phyloP scores from a whole-genome alignment of 1,140 invertebrate species.

The Theocolax elegans region DNA sequence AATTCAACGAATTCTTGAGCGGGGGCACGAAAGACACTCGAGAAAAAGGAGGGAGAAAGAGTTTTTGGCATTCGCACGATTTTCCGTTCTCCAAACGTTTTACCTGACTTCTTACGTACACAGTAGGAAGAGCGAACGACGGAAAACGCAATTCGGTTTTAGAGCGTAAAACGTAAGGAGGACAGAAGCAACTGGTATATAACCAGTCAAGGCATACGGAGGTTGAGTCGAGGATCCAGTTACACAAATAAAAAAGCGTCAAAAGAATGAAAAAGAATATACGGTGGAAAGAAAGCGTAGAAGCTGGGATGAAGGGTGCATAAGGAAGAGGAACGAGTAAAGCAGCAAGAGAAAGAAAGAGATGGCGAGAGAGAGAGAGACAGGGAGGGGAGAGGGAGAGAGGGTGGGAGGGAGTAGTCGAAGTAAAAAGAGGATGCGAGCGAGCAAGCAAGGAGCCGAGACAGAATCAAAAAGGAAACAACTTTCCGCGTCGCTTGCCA shows the following conservation, averaged over 20 bases:
- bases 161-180: not conserved
- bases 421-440: not conserved
- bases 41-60: not conserved
- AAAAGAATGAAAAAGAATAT: not conserved
- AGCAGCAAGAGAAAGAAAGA: too few relatives aligned
- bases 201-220: too few relatives aligned
- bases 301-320: not conserved
- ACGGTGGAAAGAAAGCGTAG: not conserved
- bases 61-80: not conserved
- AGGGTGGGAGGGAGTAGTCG: too few relatives aligned
- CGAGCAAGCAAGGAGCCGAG: not conserved
- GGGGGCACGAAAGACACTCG: not conserved
- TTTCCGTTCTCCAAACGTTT: not conserved
- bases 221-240: not conserved
- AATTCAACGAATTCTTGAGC: slow-evolving; percentile 16
- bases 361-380: too few relatives aligned
- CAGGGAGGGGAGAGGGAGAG: too few relatives aligned
- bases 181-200: slow-evolving; percentile 17
- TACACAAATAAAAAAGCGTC: not conserved
- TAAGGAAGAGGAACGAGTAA: too few relatives aligned
- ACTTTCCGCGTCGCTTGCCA: slow-evolving; percentile 9
- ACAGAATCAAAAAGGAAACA: slow-evolving; percentile 29
- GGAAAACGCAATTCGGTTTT: slow-evolving; percentile 3
- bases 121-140: not conserved
- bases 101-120: not conserved